Evolutionary conservation across 2,888 invertebrate genomes (phyloP).

Genomic region (Leptinotarsa rubiginosa): DNA sequence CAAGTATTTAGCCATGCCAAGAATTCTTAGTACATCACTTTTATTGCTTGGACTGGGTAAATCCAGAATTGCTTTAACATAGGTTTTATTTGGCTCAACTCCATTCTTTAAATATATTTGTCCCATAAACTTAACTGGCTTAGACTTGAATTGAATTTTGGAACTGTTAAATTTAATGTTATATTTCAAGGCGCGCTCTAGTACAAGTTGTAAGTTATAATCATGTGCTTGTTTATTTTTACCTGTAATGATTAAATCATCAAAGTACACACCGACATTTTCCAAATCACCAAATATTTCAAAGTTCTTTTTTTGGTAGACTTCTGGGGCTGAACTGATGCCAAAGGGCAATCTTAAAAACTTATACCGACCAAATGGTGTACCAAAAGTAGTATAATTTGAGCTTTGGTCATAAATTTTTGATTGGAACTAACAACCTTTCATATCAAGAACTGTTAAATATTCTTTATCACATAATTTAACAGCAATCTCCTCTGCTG

Average conservation of each 20-base stretch:
- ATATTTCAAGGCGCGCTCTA: too few species aligned
- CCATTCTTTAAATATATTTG: too few species aligned
- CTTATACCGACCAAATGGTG: conserved; percentile 38
- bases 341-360: conserved; percentile 38
- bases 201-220: too few species aligned
- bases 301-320: conserved; percentile 22
- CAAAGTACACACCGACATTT: conserved; percentile 40
- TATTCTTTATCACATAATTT: conserved; percentile 29
- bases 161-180: too few species aligned
- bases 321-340: conserved; percentile 9
- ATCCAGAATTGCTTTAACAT: too few species aligned
- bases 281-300: conserved; percentile 45
- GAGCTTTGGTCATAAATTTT: neutral
- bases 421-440: conserved; percentile 35
- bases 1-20: too few species aligned
- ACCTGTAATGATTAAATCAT: conserved; percentile 42
- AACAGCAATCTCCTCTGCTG: conserved; percentile 7
- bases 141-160: too few species aligned
- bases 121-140: too few species aligned
- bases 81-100: too few species aligned
- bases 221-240: conserved; percentile 31
- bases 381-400: neutral
- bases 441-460: conserved; percentile 44
- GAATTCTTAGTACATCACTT: too few species aligned
- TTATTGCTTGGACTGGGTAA: too few species aligned